phyloP scores from a whole-genome alignment of 2,888 invertebrate species.

The Eupithecia centaureata region DNA sequence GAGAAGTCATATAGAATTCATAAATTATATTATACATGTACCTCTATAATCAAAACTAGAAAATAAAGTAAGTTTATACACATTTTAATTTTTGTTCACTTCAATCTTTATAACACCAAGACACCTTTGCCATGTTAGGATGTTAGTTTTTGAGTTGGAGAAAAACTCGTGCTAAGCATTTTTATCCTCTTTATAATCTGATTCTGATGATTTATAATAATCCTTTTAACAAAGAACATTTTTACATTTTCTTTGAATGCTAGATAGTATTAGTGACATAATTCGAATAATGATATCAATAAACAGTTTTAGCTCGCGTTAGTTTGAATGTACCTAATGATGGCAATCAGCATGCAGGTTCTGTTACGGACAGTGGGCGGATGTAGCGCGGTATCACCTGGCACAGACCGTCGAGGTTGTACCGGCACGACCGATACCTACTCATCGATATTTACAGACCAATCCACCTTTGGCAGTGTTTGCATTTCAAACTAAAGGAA shows the following conservation, averaged over 20 bases:
- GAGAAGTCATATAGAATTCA: too few relatives aligned
- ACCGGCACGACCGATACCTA: slow-evolving; percentile 32
- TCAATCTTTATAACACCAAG: too few relatives aligned
- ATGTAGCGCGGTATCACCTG: slow-evolving; percentile 49
- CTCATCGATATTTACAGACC: slow-evolving; percentile 55
- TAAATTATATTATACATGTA: too few relatives aligned
- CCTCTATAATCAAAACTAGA: too few relatives aligned
- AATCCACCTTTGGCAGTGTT: slow-evolving; percentile 59
- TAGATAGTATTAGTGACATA: neutral
- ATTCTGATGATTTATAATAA: too few relatives aligned
- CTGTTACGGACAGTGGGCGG: slow-evolving; percentile 46
- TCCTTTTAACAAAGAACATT: too few relatives aligned
- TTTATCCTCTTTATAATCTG: too few relatives aligned
- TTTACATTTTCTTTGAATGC: neutral
- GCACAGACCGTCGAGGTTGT: slow-evolving; percentile 41
- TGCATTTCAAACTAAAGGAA: slow-evolving; percentile 57
- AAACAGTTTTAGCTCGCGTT: slow-evolving; percentile 41
- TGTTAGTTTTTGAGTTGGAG: too few relatives aligned
- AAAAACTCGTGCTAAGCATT: too few relatives aligned
- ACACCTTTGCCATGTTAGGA: too few relatives aligned
- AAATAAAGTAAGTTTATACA: slow-evolving; percentile 15
- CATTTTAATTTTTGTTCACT: too few relatives aligned
- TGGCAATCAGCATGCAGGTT: slow-evolving; percentile 63
- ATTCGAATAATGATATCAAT: neutral
- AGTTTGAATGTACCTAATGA: slow-evolving; percentile 59